Percentiles rank a stretch among this genome's conserved stretches.
Conservation (phyloP, 2,888 invertebrate species). For the Agrilus biguttatus region DNA sequence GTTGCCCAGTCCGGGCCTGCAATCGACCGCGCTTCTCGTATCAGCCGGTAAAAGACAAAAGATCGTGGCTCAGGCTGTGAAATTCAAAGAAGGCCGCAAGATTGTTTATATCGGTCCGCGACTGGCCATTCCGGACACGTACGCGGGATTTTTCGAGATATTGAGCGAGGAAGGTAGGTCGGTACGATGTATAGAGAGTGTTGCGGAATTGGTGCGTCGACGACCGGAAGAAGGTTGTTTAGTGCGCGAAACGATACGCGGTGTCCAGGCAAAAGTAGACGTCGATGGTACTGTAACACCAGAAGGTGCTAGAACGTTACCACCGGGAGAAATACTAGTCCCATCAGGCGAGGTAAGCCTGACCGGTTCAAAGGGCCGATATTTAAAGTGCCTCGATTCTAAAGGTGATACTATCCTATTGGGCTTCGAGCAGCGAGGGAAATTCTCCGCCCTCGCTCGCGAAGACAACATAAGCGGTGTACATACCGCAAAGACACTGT, state of each 20-base stretch:
- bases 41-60: conserved; percentile 76
- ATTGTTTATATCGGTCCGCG: conserved; percentile 69
- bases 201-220: conserved; percentile 65
- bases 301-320: conserved; percentile 57
- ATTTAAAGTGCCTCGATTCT: conserved; percentile 74
- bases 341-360: conserved; percentile 57
- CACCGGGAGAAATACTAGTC: conserved; percentile 73
- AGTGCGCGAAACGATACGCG: conserved; percentile 64
- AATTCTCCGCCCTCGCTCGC: conserved; percentile 83
- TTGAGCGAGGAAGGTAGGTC: conserved; percentile 88
- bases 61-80: conserved; percentile 77
- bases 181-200: conserved; percentile 78
- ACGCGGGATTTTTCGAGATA: conserved; percentile 85
- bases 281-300: conserved; percentile 44
- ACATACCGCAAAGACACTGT: conserved; percentile 76
- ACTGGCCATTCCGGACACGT: conserved; percentile 79
- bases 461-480: conserved; percentile 92
- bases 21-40: conserved; percentile 73
- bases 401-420: conserved; percentile 73
- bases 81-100: conserved; percentile 76
- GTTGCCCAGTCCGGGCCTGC: conserved; percentile 70
- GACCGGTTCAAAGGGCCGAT: conserved; percentile 57
- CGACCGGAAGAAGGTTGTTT: conserved; percentile 62
- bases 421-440: conserved; percentile 74
- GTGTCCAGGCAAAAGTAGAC: conserved; percentile 47